phyloP scores from a whole-genome alignment of 2,113 vertebrate species.

The Halcyon senegalensis region DNA sequence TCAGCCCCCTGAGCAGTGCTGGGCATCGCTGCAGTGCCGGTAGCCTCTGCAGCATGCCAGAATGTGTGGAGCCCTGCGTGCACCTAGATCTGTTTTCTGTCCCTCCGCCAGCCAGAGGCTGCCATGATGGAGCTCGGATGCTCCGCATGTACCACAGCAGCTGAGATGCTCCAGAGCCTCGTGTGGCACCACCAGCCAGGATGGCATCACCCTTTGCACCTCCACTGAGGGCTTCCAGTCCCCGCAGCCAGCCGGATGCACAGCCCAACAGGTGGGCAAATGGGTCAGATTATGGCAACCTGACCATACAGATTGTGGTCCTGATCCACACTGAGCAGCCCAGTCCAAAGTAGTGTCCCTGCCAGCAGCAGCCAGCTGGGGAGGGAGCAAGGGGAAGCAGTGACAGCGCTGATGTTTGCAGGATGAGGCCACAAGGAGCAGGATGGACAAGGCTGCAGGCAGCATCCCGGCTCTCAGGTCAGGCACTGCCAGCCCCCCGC shows the following conservation, averaged over 20 bases:
- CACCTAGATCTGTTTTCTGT: background rate
- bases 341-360: background rate
- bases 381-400: background rate
- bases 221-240: background rate
- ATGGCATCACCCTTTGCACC: background rate
- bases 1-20: background rate
- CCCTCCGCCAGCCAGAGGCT: background rate
- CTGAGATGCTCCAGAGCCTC: background rate
- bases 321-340: background rate
- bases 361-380: background rate
- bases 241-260: background rate
- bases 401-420: background rate
- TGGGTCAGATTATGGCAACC: background rate
- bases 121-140: rapidly evolving
- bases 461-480: constrained; percentile 8
- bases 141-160: rapidly evolving
- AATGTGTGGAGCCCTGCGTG: background rate
- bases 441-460: background rate
- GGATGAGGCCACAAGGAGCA: background rate
- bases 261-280: background rate
- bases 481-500: constrained; percentile 8
- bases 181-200: rapidly evolving
- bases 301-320: background rate
- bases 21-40: background rate
- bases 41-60: background rate